phyloP scores from a whole-genome alignment of 2,888 invertebrate species.

The Pocota personata region DNA sequence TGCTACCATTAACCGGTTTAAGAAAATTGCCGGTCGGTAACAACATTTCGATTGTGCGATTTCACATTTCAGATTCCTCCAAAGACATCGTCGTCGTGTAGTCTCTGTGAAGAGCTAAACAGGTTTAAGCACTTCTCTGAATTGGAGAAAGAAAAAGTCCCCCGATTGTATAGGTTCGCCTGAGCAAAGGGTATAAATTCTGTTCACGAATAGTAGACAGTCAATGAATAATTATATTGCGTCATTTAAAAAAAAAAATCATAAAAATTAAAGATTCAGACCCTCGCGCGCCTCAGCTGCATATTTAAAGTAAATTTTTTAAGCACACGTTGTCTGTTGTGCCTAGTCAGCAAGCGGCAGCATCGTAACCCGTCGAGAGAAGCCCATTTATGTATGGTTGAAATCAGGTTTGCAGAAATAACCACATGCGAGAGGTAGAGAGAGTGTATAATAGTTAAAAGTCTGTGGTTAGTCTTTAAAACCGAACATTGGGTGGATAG shows the following conservation, averaged over 20 bases:
- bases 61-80: slow-evolving; percentile 57
- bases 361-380: slow-evolving; percentile 57
- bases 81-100: slow-evolving; percentile 35
- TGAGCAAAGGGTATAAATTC: slow-evolving; percentile 32
- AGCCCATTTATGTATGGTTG: slow-evolving; percentile 40
- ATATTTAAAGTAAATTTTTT: slow-evolving; percentile 17
- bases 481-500: slow-evolving; percentile 7
- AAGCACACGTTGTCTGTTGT: slow-evolving; percentile 45
- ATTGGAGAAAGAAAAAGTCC: slow-evolving; percentile 28
- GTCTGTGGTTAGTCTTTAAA: slow-evolving; percentile 5
- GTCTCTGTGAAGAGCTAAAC: slow-evolving; percentile 62
- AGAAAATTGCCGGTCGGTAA: slow-evolving; percentile 62
- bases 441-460: slow-evolving; percentile 3
- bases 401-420: slow-evolving; percentile 55
- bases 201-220: slow-evolving; percentile 53
- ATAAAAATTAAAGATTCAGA: too few species aligned
- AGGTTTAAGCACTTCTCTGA: slow-evolving; percentile 63
- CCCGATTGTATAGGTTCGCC: slow-evolving; percentile 3
- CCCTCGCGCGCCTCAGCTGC: slow-evolving; percentile 15
- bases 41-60: slow-evolving; percentile 55
- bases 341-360: background rate
- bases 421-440: background rate
- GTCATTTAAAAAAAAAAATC: slow-evolving; percentile 53
- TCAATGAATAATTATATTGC: slow-evolving; percentile 69
- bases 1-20: slow-evolving; percentile 48